Evolutionary conservation across 1,140 invertebrate species (phyloP), one percentile per base, ranked within the genome.

Genomic region (Gonatopus flavifemur): DNA sequence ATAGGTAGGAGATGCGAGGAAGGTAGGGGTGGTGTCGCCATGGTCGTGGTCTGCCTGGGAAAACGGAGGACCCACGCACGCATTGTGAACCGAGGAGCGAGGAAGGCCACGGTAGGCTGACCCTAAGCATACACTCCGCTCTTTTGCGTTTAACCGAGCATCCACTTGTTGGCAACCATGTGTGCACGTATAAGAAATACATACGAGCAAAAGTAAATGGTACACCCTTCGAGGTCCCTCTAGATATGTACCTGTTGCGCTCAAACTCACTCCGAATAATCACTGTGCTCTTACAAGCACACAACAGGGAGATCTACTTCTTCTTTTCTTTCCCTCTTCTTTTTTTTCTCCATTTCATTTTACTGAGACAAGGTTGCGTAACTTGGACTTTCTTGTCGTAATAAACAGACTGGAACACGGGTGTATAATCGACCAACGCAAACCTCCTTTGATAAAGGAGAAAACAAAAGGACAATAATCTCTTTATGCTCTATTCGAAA

Each of bases 11-110:
- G 52, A 30, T 44, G 41, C 46, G 22, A 45, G 41, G 53, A 40
- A 55, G 50, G 42, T 44, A 47, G 54, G 50, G 64, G 68, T 71
- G 69, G 72, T 70, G 64, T 72, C 73, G 72, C 70, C 64, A 76
- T 70, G 74, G 67, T 76, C 58, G 69, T 76, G 67, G 72, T 74
- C 73, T 64, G 72, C 73, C 74, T 77, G 74, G 74, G 74, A 77
- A 77, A 75, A 65, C n/a, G 63, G 57, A 64, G 63, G 60, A 62
- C 60, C 57, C n/a, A n/a, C n/a, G n/a, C n/a, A 59, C 65, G 67
- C 66, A 72, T 72, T 67, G 71, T 71, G 66, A 65, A 66, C 64
- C 56, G 52, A 53, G 57, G 52, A 56, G 49, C 59, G 64, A 69
- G 62, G 59, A n/a, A 72, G 70, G 73, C 69, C 69, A 77, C 74